Base-by-base conservation (phyloP, 23 tunicate genomes). In the Diplosoma virens region DNA sequence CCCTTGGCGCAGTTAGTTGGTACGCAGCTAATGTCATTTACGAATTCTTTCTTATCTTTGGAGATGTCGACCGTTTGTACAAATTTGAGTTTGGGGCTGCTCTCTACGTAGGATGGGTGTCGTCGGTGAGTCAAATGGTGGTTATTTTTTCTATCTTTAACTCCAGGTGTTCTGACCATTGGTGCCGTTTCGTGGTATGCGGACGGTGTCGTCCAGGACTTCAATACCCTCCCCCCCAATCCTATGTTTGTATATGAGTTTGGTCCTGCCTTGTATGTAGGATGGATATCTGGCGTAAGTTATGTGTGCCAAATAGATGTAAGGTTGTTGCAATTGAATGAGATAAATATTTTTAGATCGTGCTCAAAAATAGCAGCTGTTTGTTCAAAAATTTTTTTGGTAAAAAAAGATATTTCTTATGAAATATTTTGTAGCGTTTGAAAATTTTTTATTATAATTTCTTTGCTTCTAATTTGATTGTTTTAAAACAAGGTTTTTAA, bases 141-240 rank as follows among this genome's bases (percentile, higher is more conserved):
- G n/a, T n/a, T n/a, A n/a, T n/a, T n/a, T n/a, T n/a, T n/a, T n/a
- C n/a, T 68, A n/a, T 68, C 28, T 72, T 48, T 36, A 25, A 7
- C 28, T 22, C 36, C 76, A 92, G 97, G 97, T 48, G 68, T 47
- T 28, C 52, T 92, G 45, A 79, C 87, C 32, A 32, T 92, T 5
- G 86, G 79, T 1, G 59, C 84, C 1, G 84, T 76, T 7, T 92
- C 97, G 29, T 92, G 97, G 97, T 92, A 92, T 53, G 97, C 97
- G 26, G 76, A 84, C 32, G 87, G 67, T 24, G 97, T 92, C 14
- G 82, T 85, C 25, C 25, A 63, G 34, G 78, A 92, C 25, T 92
- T 55, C 22, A 18, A 35, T 7, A 21, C 26, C 3, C 37, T 5
- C 3, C 7, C 36, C 34, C 56, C 81, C 59, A 28, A 58, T 14